These are phyloP conservation scores for Diploptera punctata DNA, from an alignment of 2,888 invertebrate genomes.

Conservation along the genomic window DNA sequence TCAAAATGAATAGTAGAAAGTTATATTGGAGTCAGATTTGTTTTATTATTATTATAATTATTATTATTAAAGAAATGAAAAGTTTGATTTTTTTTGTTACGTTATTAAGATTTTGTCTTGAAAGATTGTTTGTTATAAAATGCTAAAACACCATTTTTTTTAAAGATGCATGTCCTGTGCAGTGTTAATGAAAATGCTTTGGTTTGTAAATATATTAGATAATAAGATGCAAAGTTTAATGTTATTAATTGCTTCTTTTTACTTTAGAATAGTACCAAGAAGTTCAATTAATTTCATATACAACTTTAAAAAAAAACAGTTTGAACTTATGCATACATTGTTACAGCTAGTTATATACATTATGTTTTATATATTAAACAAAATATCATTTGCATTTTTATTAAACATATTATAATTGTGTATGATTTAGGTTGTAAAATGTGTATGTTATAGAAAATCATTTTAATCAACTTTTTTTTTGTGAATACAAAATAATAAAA, in stretches of 20 bases:
- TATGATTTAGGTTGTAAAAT: constrained; percentile 29
- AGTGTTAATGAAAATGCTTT: neutral
- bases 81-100: too few relatives aligned
- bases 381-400: constrained; percentile 26
- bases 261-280: neutral
- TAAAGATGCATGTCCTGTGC: neutral
- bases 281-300: neutral
- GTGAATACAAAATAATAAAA: constrained; percentile 41
- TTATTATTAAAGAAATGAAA: too few relatives aligned
- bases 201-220: neutral
- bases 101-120: too few relatives aligned
- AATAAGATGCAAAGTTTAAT: neutral
- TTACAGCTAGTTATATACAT: constrained; percentile 3
- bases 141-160: too few relatives aligned
- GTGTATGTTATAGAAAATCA: constrained; percentile 34
- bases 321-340: constrained; percentile 9
- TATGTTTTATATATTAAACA: constrained; percentile 16
- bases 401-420: constrained; percentile 23
- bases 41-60: too few relatives aligned
- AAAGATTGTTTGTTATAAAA: too few relatives aligned
- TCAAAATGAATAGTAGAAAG: too few relatives aligned
- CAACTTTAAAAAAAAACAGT: neutral
- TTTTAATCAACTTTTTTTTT: constrained; percentile 37
- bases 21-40: too few relatives aligned
- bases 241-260: neutral